Conservation (phyloP, 2,113 vertebrate genomes). For the Podocnemis expansa region DNA sequence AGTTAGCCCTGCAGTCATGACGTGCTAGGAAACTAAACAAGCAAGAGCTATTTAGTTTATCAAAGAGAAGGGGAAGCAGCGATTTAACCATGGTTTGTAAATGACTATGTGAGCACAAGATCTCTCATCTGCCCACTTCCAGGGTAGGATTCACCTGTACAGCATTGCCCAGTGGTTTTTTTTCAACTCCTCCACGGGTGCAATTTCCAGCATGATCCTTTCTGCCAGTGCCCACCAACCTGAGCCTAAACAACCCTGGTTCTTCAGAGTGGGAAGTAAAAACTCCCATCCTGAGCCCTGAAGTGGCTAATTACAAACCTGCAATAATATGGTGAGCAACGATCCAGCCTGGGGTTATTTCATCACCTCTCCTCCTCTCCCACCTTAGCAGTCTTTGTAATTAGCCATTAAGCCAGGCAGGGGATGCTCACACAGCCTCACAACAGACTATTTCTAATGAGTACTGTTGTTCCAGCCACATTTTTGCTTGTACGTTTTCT, state of each 20-base stretch:
- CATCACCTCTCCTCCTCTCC: too few relatives aligned
- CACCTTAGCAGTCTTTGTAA: not conserved
- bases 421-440: not conserved
- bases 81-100: not conserved
- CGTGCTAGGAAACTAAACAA: not conserved
- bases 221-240: too few relatives aligned
- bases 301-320: too few relatives aligned
- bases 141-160: not conserved
- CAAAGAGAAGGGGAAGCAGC: not conserved
- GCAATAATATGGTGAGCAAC: too few relatives aligned
- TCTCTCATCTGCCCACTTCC: not conserved
- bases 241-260: too few relatives aligned
- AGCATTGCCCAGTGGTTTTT: not conserved
- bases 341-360: too few relatives aligned
- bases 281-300: too few relatives aligned
- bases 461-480: not conserved
- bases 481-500: not conserved
- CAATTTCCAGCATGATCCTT: not conserved
- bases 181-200: not conserved
- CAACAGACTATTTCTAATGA: conserved; percentile 1
- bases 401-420: not conserved
- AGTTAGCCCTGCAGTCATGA: fast-evolving
- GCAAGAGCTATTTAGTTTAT: not conserved
- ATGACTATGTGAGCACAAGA: not conserved
- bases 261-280: too few relatives aligned